Conservation (phyloP, 2,888 invertebrate genomes). For the Arrhopalites spinosus region DNA sequence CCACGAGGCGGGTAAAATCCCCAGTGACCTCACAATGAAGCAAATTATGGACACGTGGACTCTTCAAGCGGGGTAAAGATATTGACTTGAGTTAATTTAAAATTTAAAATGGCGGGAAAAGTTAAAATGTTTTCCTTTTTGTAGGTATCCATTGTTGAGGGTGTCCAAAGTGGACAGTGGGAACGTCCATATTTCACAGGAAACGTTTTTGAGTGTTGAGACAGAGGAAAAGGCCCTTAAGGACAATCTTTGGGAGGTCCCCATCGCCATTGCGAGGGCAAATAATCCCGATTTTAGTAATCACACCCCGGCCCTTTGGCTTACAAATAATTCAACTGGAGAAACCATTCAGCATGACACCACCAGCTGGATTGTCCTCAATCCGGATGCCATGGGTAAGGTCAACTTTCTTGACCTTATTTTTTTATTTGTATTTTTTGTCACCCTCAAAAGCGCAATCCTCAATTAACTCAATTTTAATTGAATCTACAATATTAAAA, state of each 20-base stretch:
- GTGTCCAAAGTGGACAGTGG: slow-evolving; percentile 39
- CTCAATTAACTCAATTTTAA: not conserved
- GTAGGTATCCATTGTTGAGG: too few species aligned
- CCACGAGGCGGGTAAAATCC: not conserved
- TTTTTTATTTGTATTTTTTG: not conserved
- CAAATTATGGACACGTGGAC: slow-evolving; percentile 56
- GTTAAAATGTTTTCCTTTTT: too few species aligned
- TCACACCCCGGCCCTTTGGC: slow-evolving; percentile 40
- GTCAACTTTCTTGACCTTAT: not conserved
- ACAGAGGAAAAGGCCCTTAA: not conserved
- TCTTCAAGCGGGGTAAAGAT: slow-evolving; percentile 44
- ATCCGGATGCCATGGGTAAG: slow-evolving; percentile 39
- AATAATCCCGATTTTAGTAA: slow-evolving; percentile 28
- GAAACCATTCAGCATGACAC: slow-evolving; percentile 3
- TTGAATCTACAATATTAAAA: not conserved
- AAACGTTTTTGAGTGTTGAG: slow-evolving; percentile 6
- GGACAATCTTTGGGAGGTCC: slow-evolving; percentile 37
- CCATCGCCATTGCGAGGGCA: slow-evolving; percentile 35
- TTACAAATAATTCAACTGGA: slow-evolving; percentile 25
- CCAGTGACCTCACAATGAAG: slow-evolving; percentile 42
- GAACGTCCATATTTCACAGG: slow-evolving; percentile 45
- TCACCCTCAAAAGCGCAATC: not conserved
- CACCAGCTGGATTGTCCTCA: slow-evolving; percentile 38
- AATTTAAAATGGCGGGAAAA: too few species aligned
- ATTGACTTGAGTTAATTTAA: too few species aligned